These are phyloP conservation scores for Anguilla megastoma DNA, from an alignment of 2,797 vertebrate species.

Conservation along the genomic window DNA sequence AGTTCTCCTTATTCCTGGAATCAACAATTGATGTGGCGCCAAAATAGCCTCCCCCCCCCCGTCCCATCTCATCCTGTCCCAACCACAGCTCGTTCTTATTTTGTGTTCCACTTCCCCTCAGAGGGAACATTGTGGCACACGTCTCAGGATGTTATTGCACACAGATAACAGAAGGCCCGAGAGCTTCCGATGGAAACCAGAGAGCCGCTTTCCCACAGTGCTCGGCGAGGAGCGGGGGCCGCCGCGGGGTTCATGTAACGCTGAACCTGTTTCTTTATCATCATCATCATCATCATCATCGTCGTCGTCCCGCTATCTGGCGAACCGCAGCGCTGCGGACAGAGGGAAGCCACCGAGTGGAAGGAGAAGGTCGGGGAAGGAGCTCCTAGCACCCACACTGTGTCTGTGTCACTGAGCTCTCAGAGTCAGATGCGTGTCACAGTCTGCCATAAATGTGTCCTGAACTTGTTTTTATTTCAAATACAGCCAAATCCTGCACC, in stretches of 20 bases:
- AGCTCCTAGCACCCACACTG: no score
- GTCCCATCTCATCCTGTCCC: background rate
- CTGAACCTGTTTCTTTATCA: background rate
- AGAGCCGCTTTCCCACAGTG: conserved; percentile 27
- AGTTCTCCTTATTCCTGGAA: background rate
- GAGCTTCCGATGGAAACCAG: conserved; percentile 4
- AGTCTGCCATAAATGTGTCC: background rate
- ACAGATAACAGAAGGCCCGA: conserved; percentile 5
- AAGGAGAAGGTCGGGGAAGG: background rate
- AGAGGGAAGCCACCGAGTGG: background rate
- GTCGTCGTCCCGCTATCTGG: background rate
- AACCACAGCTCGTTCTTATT: background rate
- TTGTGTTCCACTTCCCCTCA: conserved; percentile 25
- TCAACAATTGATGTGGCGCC: conserved; percentile 24
- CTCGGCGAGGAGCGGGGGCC: background rate
- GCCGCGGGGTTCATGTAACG: background rate
- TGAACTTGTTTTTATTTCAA: background rate
- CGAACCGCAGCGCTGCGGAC: background rate
- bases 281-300: background rate
- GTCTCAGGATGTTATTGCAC: conserved; percentile 25
- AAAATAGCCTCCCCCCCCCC: background rate
- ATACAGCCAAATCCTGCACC: background rate
- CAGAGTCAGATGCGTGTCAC: background rate
- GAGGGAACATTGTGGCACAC: background rate
- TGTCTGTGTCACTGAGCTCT: background rate